Evolutionary conservation across 2,888 invertebrate genomes (phyloP).

Genomic region (Iphiclides podalirius): DNA sequence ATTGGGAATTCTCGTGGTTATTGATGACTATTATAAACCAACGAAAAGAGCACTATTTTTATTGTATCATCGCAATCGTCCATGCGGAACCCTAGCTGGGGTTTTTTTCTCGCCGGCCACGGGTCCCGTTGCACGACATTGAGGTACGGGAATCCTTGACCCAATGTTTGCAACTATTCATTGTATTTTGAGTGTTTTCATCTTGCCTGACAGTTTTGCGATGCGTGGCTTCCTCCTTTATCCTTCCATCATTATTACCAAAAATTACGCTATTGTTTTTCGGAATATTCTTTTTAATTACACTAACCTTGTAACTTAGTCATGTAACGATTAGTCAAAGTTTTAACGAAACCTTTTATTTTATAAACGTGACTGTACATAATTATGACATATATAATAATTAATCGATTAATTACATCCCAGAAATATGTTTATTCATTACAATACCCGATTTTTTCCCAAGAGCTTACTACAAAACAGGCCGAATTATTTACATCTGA

Average conservation of each 20-base stretch:
- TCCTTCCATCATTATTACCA: not conserved
- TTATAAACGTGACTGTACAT: too few relatives aligned
- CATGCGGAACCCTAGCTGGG: conserved; percentile 25
- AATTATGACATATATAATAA: too few relatives aligned
- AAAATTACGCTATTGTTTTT: conserved; percentile 19
- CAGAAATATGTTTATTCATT: too few relatives aligned
- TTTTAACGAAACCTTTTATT: too few relatives aligned
- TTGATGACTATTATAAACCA: too few relatives aligned
- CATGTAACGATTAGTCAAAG: too few relatives aligned
- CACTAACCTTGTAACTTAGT: too few relatives aligned
- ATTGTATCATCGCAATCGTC: conserved; percentile 1
- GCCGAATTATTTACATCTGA: conserved; percentile 15
- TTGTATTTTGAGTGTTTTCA: conserved; percentile 43
- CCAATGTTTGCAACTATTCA: conserved; percentile 44
- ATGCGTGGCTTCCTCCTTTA: conserved; percentile 26
- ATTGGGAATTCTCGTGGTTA: too few relatives aligned
- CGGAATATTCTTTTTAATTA: not conserved
- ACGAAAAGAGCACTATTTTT: too few relatives aligned
- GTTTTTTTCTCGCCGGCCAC: conserved; percentile 9
- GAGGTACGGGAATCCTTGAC: conserved; percentile 49
- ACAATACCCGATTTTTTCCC: too few relatives aligned
- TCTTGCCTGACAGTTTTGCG: conserved; percentile 24
- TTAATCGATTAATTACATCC: too few relatives aligned
- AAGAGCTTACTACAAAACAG: too few relatives aligned
- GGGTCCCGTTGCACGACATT: conserved; percentile 41